Percentiles rank a stretch among this genome's conserved stretches.
Evolutionary conservation across 2,113 vertebrate genomes (phyloP).

Genomic region (Eretmochelys imbricata): DNA sequence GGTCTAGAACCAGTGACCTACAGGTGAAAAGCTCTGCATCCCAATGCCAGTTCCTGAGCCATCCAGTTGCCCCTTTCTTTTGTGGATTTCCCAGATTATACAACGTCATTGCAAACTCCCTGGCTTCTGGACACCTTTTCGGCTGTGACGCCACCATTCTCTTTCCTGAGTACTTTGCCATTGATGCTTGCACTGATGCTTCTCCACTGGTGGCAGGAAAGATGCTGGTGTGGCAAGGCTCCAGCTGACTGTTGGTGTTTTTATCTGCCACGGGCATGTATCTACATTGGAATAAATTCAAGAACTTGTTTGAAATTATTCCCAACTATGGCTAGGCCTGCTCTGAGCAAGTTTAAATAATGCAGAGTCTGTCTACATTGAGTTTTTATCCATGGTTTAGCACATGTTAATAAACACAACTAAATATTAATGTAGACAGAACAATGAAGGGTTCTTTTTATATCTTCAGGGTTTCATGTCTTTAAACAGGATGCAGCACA

Average conservation of each 20-base stretch:
- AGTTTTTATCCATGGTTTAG: not conserved
- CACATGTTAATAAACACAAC: conserved; percentile 17
- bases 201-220: not conserved
- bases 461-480: not conserved
- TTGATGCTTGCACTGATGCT: not conserved
- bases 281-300: not conserved
- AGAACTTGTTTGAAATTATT: not conserved
- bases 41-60: not conserved
- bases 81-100: not conserved
- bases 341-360: not conserved
- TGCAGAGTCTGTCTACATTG: not conserved
- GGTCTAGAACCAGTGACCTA: not conserved
- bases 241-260: not conserved
- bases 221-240: not conserved
- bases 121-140: not conserved
- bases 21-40: not conserved
- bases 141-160: not conserved
- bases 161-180: not conserved
- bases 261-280: not conserved
- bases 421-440: not conserved
- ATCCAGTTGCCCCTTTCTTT: not conserved
- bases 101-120: not conserved
- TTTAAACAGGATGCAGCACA: conserved; percentile 19
- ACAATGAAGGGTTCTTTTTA: not conserved
- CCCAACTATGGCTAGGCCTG: not conserved